These are phyloP conservation scores for Oreochromis mossambicus DNA, from an alignment of 2,797 vertebrate species.

Conservation along the genomic window DNA sequence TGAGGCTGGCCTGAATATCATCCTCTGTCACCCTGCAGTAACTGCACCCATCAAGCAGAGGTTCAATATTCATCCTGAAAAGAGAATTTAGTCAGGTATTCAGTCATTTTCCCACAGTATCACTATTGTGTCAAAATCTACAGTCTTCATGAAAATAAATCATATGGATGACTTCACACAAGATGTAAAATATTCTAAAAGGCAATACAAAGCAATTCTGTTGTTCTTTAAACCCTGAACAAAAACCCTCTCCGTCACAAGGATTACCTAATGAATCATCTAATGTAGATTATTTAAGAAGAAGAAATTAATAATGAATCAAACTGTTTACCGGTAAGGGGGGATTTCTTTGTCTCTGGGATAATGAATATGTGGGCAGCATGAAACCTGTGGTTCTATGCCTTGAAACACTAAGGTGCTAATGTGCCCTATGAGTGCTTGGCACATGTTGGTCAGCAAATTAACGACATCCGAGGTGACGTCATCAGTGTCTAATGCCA, in stretches of 20 bases:
- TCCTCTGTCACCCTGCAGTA: neutral
- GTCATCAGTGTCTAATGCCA: neutral
- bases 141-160: neutral
- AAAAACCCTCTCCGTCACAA: neutral
- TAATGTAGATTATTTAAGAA: neutral
- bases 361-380: neutral
- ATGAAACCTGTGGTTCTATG: neutral
- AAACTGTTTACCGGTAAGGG: neutral
- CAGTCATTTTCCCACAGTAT: neutral
- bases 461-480: fast-evolving
- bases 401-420: neutral
- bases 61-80: neutral
- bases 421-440: no score
- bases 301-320: neutral
- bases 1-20: neutral
- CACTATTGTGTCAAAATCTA: neutral
- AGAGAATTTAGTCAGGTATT: neutral
- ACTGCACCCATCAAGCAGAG: neutral
- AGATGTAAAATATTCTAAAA: neutral
- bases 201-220: neutral
- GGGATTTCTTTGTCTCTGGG: fast-evolving
- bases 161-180: neutral
- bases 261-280: neutral
- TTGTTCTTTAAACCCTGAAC: neutral
- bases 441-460: neutral